phyloP scores from a whole-genome alignment of 2,888 invertebrate species.

The Oscheius sp. region DNA sequence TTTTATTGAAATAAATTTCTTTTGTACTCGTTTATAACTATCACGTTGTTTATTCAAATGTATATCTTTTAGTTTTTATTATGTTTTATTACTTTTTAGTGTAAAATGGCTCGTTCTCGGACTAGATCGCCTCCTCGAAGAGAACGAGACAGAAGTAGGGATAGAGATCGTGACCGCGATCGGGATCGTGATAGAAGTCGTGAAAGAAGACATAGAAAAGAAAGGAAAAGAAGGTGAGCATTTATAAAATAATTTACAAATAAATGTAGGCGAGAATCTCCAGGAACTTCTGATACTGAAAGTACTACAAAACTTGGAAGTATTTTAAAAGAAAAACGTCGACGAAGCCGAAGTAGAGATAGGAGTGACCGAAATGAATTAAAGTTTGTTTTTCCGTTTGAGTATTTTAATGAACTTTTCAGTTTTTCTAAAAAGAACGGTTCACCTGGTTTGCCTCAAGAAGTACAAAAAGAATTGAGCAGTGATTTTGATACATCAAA shows the following conservation, averaged over 20 bases:
- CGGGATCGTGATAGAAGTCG: slow-evolving; percentile 29
- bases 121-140: slow-evolving; percentile 32
- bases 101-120: slow-evolving; percentile 31
- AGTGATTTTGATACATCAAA: slow-evolving; percentile 48
- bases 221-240: slow-evolving; percentile 34
- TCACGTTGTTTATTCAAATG: background rate
- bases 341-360: slow-evolving; percentile 40
- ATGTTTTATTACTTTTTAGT: background rate
- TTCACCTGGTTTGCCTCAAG: slow-evolving; percentile 33
- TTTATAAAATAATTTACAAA: background rate
- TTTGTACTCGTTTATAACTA: background rate
- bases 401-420: background rate
- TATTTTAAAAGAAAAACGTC: slow-evolving; percentile 40
- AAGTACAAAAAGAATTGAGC: slow-evolving; percentile 37
- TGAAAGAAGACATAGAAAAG: slow-evolving; percentile 37
- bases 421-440: background rate
- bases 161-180: slow-evolving; percentile 26
- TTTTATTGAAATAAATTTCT: background rate
- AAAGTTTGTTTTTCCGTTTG: background rate
- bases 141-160: slow-evolving; percentile 6
- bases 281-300: slow-evolving; percentile 44
- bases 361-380: slow-evolving; percentile 7
- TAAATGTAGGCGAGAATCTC: slow-evolving; percentile 46
- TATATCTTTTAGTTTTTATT: background rate
- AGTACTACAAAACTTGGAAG: slow-evolving; percentile 50